Evolutionary conservation across 2,113 vertebrate genomes (phyloP), one percentile per base, ranked within the genome.

Genomic region (Sapayoa aenigma): DNA sequence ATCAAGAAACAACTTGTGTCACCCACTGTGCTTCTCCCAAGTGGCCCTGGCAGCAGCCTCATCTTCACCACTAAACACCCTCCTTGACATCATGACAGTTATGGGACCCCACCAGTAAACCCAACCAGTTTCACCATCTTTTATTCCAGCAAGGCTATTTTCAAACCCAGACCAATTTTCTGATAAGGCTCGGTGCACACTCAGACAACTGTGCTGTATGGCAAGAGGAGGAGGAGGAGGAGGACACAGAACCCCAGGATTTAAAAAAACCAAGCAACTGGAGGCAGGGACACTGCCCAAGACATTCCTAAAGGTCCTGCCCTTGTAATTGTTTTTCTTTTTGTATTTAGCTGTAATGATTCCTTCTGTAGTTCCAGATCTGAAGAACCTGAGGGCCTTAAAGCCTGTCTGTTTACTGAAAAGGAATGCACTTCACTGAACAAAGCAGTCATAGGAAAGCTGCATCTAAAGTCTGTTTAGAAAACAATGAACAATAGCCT

Each of bases 71-170:
- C 53, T 15, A 52, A 62, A 39, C 31, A 76, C 50, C 30, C 55
- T 73, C 19, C 31, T 56, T 31, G 18, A 30, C 53, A 21, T 16
- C 14, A 17, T 23, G 30, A 60, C 35, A 87, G 49, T 24, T 31
- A 18, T 1, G 5, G 46, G 46, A 93, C 42, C 25, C 41, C 60
- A 59, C 27, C 27, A 42, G 56, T 30, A 52, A 87, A 78, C 28
- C 52, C 31, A 2, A 33, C 11, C 2, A 3, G 7, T 49, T 72
- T 69, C 31, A 28, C 53, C 62, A 12, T 16, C 62, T 80, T 90
- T 46, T 93, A 78, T 83, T 90, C 62, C 88, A 95, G 28, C 18
- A 12, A 8, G 30, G 63, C 46, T 95, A 83, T 88, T 93, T 93
- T 93, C 86, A 92, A 90, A 80, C 55, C 12, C 11, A 10, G 63